Conservation (phyloP, 2,797 vertebrate genomes). For the Tiaroga cobitis region DNA sequence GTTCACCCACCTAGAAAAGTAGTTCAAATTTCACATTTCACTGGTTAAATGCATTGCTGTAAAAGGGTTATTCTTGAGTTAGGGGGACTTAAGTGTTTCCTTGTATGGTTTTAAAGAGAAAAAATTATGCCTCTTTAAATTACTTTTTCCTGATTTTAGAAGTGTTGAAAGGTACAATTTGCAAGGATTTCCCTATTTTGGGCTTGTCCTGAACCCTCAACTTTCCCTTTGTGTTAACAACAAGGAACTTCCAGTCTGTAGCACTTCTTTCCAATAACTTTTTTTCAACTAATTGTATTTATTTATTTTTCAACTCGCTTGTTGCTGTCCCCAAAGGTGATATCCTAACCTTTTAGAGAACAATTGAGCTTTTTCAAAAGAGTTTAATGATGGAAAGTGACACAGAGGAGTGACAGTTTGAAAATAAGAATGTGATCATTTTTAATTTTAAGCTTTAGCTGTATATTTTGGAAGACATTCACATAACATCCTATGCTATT, state of each 20-base stretch:
- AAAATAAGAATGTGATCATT: background rate
- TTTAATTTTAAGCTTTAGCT: background rate
- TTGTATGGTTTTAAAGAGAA: background rate
- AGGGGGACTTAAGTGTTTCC: background rate
- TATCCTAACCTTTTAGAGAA: background rate
- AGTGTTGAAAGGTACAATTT: background rate
- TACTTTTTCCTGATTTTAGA: background rate
- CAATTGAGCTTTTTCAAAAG: background rate
- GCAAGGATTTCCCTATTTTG: background rate
- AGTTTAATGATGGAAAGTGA: background rate
- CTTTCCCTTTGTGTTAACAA: background rate
- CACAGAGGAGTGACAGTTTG: background rate
- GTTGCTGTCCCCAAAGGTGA: background rate
- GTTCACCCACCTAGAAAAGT: slow-evolving; percentile 1
- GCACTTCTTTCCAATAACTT: background rate
- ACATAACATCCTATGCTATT: background rate
- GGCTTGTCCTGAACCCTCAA: background rate
- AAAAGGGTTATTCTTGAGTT: background rate
- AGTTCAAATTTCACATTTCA: slow-evolving; percentile 8
- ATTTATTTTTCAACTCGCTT: background rate
- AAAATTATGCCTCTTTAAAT: background rate
- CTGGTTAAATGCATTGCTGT: background rate
- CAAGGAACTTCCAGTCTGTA: background rate
- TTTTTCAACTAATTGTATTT: background rate
- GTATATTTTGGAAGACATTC: background rate